Evolutionary conservation across 1,140 invertebrate species (phyloP).

Genomic region (Cydia strobilella): DNA sequence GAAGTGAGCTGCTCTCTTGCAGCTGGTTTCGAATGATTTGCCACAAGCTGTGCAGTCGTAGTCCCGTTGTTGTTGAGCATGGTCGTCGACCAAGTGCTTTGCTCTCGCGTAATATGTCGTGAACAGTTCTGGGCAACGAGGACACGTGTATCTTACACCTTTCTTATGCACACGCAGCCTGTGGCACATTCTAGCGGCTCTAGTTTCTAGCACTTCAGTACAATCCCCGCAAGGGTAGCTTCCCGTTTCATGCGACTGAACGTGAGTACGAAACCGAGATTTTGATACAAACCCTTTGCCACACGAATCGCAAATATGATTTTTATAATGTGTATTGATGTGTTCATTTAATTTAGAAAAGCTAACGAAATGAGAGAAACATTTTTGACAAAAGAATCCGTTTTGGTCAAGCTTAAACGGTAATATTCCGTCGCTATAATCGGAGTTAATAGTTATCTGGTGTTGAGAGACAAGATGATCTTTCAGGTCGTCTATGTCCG

Average conservation of each 20-base stretch:
- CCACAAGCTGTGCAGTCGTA: conserved; percentile 55
- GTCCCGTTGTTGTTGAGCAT: conserved; percentile 51
- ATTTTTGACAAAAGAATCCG: conserved; percentile 62
- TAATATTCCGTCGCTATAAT: conserved; percentile 66
- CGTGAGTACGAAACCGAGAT: conserved; percentile 79
- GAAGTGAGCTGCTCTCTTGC: conserved; percentile 56
- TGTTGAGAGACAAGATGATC: conserved; percentile 55
- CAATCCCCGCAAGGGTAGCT: conserved; percentile 89
- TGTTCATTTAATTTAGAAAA: conserved; percentile 71
- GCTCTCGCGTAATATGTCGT: conserved; percentile 62
- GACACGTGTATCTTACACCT: conserved; percentile 69
- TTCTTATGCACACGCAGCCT: conserved; percentile 60
- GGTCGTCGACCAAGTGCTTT: conserved; percentile 63
- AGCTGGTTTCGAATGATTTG: conserved; percentile 58
- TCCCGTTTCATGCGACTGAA: conserved; percentile 80
- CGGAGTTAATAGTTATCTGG: conserved; percentile 46
- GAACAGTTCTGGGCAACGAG: conserved; percentile 65
- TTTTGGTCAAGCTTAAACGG: conserved; percentile 63
- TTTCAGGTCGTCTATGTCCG: conserved; percentile 57
- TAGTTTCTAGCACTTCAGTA: conserved; percentile 82
- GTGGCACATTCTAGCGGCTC: conserved; percentile 60
- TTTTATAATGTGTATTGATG: conserved; percentile 72
- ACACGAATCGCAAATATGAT: conserved; percentile 84
- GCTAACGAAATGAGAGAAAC: conserved; percentile 48
- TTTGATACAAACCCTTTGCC: conserved; percentile 82